A percentile compares a stretch with the other conserved stretches of the same genome.
These are phyloP conservation scores for Micropterix aruncella DNA, from an alignment of 2,888 invertebrate genomes.

Conservation along the genomic window DNA sequence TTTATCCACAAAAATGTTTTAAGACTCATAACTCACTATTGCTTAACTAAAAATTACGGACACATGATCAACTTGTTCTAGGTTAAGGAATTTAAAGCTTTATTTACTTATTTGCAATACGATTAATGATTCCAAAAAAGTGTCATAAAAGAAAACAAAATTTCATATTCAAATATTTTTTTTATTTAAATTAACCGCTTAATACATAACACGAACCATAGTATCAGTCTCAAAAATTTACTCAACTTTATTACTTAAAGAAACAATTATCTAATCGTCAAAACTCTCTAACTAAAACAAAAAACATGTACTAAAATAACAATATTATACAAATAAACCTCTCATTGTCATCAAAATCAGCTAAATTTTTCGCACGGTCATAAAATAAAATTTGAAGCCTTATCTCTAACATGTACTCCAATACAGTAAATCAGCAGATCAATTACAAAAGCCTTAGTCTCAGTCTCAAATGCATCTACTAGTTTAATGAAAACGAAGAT, in stretches of 20 bases:
- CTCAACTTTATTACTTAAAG: constrained; percentile 5
- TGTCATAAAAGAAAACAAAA: constrained; percentile 2
- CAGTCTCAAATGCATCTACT: too few relatives aligned
- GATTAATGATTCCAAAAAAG: constrained; percentile 2
- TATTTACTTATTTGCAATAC: constrained; percentile 1
- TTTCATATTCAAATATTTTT: constrained; percentile 1
- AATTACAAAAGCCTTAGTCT: too few relatives aligned
- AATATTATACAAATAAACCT: too few relatives aligned
- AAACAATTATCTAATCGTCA: constrained; percentile 1
- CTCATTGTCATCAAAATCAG: too few relatives aligned
- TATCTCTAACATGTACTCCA: too few relatives aligned
- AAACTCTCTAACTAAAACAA: constrained; percentile 1
- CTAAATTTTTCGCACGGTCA: too few relatives aligned
- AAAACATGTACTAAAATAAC: constrained; percentile 1
- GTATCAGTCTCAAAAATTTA: constrained; percentile 4
- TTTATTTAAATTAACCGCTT: constrained; percentile 1
- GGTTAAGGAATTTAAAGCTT: constrained; percentile 1
- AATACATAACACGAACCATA: constrained; percentile 1
- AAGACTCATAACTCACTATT: constrained; percentile 1
- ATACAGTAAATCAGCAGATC: too few relatives aligned
- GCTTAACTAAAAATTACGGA: not conserved
- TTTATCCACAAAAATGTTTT: constrained; percentile 1
- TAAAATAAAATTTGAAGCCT: too few relatives aligned
- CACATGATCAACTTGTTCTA: not conserved
- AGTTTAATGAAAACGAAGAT: too few relatives aligned